Conservation (phyloP, 1,140 invertebrate species). For the Phymastichus coffea region DNA sequence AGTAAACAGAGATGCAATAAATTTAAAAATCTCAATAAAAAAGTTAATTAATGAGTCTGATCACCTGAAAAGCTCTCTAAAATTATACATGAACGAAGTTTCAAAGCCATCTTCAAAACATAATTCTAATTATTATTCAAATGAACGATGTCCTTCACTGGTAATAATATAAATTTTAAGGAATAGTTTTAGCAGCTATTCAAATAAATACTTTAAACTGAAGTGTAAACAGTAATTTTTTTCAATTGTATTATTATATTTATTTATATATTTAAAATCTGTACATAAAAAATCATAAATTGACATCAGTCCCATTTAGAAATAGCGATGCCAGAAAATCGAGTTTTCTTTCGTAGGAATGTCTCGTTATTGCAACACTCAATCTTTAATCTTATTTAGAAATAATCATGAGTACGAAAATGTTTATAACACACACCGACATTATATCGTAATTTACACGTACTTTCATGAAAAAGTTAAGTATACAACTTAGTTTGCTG, state of each 20-base stretch:
- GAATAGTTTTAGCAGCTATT: too few species aligned
- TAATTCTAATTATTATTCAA: too few species aligned
- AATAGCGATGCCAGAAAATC: not conserved
- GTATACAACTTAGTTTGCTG: not conserved
- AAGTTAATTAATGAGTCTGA: slow-evolving; percentile 21
- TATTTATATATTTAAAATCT: too few species aligned
- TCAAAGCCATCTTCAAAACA: too few species aligned
- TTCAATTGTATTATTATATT: slow-evolving; percentile 4
- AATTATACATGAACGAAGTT: not conserved
- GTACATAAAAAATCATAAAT: slow-evolving; percentile 15
- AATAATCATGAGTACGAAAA: not conserved
- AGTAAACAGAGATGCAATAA: not conserved
- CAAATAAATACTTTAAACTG: too few species aligned
- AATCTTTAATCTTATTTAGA: not conserved
- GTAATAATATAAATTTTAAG: too few species aligned
- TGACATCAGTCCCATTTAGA: not conserved
- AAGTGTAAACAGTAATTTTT: too few species aligned
- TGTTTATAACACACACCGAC: slow-evolving; percentile 15
- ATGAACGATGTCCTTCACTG: too few species aligned
- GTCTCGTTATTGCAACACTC: not conserved
- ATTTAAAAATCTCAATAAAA: slow-evolving; percentile 27
- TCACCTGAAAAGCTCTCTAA: slow-evolving; percentile 25
- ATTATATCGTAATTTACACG: not conserved
- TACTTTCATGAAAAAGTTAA: not conserved
- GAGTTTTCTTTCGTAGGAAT: not conserved